Base-by-base conservation (phyloP, 2,888 invertebrate genomes). In the Polia nebulosa region DNA sequence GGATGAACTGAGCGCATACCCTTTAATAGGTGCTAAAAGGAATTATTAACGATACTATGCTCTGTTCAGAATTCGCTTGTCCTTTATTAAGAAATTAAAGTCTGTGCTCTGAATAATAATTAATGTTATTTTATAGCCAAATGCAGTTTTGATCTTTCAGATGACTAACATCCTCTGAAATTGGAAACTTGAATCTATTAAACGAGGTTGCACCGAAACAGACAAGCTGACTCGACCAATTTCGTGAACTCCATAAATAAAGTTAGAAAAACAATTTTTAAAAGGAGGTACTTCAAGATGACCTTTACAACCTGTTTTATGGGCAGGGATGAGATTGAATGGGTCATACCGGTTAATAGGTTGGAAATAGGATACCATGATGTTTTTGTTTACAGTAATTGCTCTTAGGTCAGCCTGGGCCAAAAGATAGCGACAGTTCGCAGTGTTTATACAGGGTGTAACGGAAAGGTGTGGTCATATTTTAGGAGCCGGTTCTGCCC, bases 111-210 rank as follows among this genome's bases (percentile, higher is more conserved):
- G n/a, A 53, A 71, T 58, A 53, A 71, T 58, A 72, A 57, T 44
- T 27, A 32, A 58, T 78, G 9, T 44, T 49, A 45, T 41, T 51
- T 58, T 39, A 34, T 56, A 36, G 15, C n/a, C 9, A 34, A 51
- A 45, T 56, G 58, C 62, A 59, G 2, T 65, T 67, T 72, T 64
- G 34, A 69, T 67, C 49, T 76, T 65, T 69, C 6, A 27, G 56
- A 67, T 76, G 82, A 71, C 63, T 67, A 71, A 70, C 49, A 66
- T 78, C 22, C 22, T 62, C 77, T 84, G 60, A 81, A 82, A 79
- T 82, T 72, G 82, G 82, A 76, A 82, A 82, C 82, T 79, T 77
- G 82, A 69, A 62, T 53, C 53, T 47, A 68, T 68, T 68, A 66
- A 72, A 45, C 53, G 45, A 73, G 76, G 64, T 66, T 70, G 57